A percentile compares a stretch with the other conserved stretches of the same genome.
phyloP scores from a whole-genome alignment of 64 coral and sea anemone genomes.

The Trachythela sp. region DNA sequence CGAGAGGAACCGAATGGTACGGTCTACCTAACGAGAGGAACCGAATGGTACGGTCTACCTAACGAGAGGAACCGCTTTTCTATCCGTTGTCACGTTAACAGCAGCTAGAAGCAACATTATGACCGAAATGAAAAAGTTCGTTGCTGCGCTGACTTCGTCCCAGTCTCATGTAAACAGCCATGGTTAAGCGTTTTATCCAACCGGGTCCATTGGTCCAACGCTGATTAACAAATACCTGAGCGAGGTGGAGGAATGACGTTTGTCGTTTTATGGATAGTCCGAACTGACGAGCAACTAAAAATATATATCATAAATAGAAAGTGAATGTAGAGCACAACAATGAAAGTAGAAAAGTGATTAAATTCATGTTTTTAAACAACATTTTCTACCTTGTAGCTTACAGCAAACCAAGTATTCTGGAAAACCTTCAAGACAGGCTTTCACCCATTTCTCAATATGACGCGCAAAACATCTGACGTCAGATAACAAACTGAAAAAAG shows the following conservation, averaged over 20 bases:
- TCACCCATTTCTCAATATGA: slow-evolving; percentile 85
- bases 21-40: too few relatives aligned
- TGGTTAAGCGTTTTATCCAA: too few relatives aligned
- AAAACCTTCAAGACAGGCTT: slow-evolving; percentile 61
- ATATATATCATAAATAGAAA: too few relatives aligned
- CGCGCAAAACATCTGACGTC: slow-evolving; percentile 87
- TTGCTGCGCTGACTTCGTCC: not conserved
- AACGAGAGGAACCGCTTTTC: too few relatives aligned
- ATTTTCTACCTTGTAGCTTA: slow-evolving; percentile 72
- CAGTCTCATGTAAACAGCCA: not conserved
- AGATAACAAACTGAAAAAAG: slow-evolving; percentile 62
- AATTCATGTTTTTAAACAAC: too few relatives aligned
- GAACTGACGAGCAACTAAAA: slow-evolving; percentile 73
- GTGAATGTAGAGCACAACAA: not conserved
- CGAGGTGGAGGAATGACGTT: slow-evolving; percentile 92
- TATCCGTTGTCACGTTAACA: too few relatives aligned
- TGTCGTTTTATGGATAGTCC: slow-evolving; percentile 78
- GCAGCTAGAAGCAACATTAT: too few relatives aligned
- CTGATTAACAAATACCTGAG: too few relatives aligned
- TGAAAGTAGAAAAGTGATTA: not conserved
- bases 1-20: too few relatives aligned
- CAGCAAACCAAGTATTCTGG: slow-evolving; percentile 87
- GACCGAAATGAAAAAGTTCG: too few relatives aligned
- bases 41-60: too few relatives aligned
- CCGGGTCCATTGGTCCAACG: too few relatives aligned